A percentile compares a stretch with the other conserved stretches of the same genome.
Conservation (phyloP, 2,888 invertebrate genomes). For the Lissonota sp. region DNA sequence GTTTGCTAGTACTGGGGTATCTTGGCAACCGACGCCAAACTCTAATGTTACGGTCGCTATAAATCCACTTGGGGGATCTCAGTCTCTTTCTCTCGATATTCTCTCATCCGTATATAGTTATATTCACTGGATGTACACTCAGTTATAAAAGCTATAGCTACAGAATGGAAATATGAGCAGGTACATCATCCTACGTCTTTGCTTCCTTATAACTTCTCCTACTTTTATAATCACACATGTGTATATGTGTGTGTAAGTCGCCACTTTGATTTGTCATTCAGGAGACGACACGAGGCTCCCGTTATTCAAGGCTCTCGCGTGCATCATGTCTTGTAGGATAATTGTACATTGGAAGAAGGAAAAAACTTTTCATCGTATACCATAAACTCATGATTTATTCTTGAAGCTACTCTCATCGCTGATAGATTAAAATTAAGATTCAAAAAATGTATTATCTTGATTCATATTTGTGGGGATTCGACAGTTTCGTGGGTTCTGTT, state of each 20-base stretch:
- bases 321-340: background rate
- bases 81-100: slow-evolving; percentile 21
- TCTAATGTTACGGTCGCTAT: slow-evolving; percentile 69
- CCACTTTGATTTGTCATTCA: slow-evolving; percentile 54
- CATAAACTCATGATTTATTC: too few relatives aligned
- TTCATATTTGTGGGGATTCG: too few relatives aligned
- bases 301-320: slow-evolving; percentile 28
- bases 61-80: slow-evolving; percentile 65
- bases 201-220: background rate
- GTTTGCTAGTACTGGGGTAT: slow-evolving; percentile 57
- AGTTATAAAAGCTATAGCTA: slow-evolving; percentile 23
- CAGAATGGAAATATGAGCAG: slow-evolving; percentile 1
- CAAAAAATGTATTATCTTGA: too few relatives aligned
- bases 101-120: slow-evolving; percentile 21
- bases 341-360: too few relatives aligned
- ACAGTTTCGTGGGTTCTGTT: too few relatives aligned
- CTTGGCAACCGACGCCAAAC: slow-evolving; percentile 69
- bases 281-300: slow-evolving; percentile 5
- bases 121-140: slow-evolving; percentile 3
- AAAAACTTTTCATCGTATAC: too few relatives aligned
- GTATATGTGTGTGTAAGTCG: background rate
- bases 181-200: slow-evolving; percentile 1
- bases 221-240: background rate
- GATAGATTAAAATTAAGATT: too few relatives aligned
- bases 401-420: too few relatives aligned